Percentiles rank a stretch among this genome's conserved stretches.
phyloP scores from a whole-genome alignment of 1,140 invertebrate genomes.

The Aphelenchoides besseyi region DNA sequence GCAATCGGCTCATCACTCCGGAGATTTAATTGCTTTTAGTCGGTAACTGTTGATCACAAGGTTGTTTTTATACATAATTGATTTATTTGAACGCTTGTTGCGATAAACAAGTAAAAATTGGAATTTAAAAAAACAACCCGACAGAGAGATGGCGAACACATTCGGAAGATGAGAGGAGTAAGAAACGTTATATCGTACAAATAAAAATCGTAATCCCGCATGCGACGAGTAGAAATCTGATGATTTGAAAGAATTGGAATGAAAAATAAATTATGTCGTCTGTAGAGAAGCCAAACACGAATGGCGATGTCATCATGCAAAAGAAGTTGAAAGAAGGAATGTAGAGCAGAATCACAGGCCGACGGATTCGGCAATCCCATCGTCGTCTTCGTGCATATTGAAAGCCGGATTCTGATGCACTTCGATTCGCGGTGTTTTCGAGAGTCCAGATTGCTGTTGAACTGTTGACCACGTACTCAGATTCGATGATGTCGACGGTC shows the following conservation, averaged over 20 bases:
- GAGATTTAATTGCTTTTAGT: too few species aligned
- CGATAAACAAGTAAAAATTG: too few species aligned
- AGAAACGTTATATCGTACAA: not conserved
- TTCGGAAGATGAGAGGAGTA: not conserved
- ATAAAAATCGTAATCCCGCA: not conserved
- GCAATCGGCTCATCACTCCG: too few species aligned
- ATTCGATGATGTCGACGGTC: not conserved
- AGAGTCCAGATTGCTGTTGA: too few species aligned
- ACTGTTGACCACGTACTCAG: not conserved
- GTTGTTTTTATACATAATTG: too few species aligned
- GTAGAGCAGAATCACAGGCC: not conserved
- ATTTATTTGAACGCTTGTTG: too few species aligned
- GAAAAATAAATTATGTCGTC: not conserved
- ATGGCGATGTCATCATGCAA: not conserved
- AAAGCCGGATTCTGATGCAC: slow-evolving; percentile 59
- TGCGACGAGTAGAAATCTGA: not conserved
- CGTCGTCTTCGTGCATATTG: slow-evolving; percentile 52
- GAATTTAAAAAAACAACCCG: not conserved
- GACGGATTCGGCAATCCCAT: slow-evolving; percentile 46
- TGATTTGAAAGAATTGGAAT: not conserved
- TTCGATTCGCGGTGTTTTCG: slow-evolving; percentile 46
- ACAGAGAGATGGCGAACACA: not conserved
- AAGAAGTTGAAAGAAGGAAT: not conserved
- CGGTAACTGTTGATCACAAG: too few species aligned
- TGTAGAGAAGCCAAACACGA: not conserved